Percentiles rank a stretch among this genome's conserved stretches.
phyloP scores from a whole-genome alignment of 2,888 invertebrate genomes.

The Machimus atricapillus region DNA sequence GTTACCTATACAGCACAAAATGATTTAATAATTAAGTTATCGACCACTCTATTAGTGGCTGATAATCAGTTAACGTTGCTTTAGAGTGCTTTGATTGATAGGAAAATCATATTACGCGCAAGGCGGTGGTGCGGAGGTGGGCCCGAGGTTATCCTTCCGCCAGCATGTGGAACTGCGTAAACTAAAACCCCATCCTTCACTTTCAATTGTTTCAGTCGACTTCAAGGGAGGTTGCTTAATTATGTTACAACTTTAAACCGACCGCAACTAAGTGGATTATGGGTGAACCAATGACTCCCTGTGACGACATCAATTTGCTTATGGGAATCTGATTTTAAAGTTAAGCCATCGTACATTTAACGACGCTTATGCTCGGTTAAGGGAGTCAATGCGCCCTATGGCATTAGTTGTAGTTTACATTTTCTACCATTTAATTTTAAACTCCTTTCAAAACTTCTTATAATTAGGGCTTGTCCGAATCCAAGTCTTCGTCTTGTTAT shows the following conservation, averaged over 20 bases:
- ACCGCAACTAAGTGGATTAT: background rate
- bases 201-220: background rate
- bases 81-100: constrained; percentile 1
- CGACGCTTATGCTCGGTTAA: background rate
- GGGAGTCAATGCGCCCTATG: background rate
- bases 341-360: background rate
- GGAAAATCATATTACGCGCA: background rate
- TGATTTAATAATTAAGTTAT: background rate
- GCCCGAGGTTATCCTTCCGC: background rate
- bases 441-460: too few species aligned
- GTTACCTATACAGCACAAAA: background rate
- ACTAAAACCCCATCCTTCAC: background rate
- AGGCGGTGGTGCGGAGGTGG: background rate
- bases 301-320: background rate
- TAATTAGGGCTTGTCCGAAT: too few species aligned
- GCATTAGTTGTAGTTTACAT: background rate
- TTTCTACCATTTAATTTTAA: too few species aligned
- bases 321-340: background rate
- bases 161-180: background rate
- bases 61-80: constrained; percentile 5
- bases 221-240: background rate
- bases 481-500: too few species aligned
- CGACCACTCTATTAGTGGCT: background rate
- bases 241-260: background rate
- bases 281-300: background rate